Evolutionary conservation across 2,888 invertebrate species (phyloP), one percentile per base, ranked within the genome.

Genomic region (Candidula unifasciata): DNA sequence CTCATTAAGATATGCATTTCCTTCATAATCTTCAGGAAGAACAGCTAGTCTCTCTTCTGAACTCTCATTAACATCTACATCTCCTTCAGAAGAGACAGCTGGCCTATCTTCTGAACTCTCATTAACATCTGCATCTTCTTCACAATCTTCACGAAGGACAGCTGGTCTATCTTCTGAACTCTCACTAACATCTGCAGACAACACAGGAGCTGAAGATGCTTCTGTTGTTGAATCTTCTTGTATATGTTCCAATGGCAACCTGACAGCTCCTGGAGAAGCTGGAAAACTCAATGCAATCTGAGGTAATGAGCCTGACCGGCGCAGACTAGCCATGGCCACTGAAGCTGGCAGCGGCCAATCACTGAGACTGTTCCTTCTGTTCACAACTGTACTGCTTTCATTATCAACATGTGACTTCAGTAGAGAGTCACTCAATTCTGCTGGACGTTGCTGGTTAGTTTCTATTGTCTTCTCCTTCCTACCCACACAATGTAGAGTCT

Each of bases 271-370:
- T 0, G 35, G n/a, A 27, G 13, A 24, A 24, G 27, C 52, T 73
- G 21, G 5, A 16, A n/a, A 37, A 44, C 44, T 44, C 13, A 18
- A 24, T 2, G 30, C 27, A 10, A 6, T 8, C 24, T 52, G 24
- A 52, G 80, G 68, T 21, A 68, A 68, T 27, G 80, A 68, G 44
- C 68, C 30, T 30, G 80, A 80, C 52, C 80, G 44, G 5, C 80
- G 27, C 21, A 80, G 3, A 10, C 24, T 33, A 64, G 27, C 2
- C 8, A n/a, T n/a, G 13, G n/a, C 24, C 21, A 37, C 37, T 44
- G 44, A 44, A 10, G 44, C 13, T 60, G 60, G 24, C 0, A 21
- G 33, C 37, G 1, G 35, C 13, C 10, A 33, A n/a, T 33, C 54
- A 60, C 54, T 35, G 10, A n/a, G 30, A 44, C 71, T 60, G 37